Conservation (phyloP, 2,888 invertebrate genomes). For the Drosophila aldrichi region DNA sequence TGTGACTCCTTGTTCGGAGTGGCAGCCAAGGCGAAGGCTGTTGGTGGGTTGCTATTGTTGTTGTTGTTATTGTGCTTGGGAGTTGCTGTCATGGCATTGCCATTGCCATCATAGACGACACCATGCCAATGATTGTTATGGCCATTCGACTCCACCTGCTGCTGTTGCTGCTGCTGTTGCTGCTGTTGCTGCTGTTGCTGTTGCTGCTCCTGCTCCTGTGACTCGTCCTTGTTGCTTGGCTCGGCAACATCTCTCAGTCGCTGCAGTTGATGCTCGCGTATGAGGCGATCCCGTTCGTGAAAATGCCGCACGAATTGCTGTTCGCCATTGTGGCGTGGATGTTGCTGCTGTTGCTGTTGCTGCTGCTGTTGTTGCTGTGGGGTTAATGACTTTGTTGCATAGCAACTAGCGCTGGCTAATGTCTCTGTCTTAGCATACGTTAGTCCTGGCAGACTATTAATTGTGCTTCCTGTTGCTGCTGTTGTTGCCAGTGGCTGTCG, state of each 20-base stretch:
- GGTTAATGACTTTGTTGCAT: constrained; percentile 81
- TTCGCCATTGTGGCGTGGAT: constrained; percentile 65
- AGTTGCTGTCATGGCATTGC: constrained; percentile 57
- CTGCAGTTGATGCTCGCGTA: constrained; percentile 85
- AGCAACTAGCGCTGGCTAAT: constrained; percentile 44
- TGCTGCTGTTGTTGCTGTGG: constrained; percentile 55
- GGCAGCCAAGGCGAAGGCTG: constrained; percentile 4
- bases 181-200: constrained; percentile 14
- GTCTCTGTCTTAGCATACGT: constrained; percentile 57
- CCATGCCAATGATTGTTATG: constrained; percentile 79
- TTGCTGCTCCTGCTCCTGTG: constrained; percentile 14
- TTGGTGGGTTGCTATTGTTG: constrained; percentile 8
- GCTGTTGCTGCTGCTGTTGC: constrained; percentile 16
- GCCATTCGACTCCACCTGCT: constrained; percentile 43
- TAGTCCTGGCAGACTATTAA: constrained; percentile 61
- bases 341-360: constrained; percentile 12
- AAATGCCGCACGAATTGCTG: constrained; percentile 84
- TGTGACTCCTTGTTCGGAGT: constrained; percentile 53
- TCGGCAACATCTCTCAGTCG: constrained; percentile 62
- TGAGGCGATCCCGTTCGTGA: constrained; percentile 85
- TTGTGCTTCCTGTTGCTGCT: constrained; percentile 46
- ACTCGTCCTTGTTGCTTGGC: constrained; percentile 21
- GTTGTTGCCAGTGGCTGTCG: constrained; percentile 42
- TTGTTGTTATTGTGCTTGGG: constrained; percentile 18
- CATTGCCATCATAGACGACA: constrained; percentile 69